Evolutionary conservation across 2,797 vertebrate genomes (phyloP), one percentile per base, ranked within the genome.

Genomic region (Pterois miles): DNA sequence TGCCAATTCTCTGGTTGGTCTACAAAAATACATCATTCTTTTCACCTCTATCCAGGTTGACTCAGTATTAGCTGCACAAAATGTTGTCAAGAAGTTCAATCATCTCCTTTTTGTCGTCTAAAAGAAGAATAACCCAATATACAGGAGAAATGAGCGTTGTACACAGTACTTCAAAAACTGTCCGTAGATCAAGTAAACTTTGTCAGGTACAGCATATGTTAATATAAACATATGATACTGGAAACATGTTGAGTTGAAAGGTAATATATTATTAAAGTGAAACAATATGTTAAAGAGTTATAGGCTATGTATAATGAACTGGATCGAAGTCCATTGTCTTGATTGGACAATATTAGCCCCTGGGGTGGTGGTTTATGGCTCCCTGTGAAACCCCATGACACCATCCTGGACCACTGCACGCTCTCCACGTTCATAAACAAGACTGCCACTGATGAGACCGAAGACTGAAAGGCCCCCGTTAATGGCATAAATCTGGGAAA

Each of bases 401-500:
- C 81, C 71, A 33, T 60, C 43, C 33, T 46, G 53, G 52, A 57
- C 72, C 59, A 27, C 22, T 40, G 66, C 46, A 34, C 4, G 13
- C 67, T 59, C 69, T 78, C 53, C 31, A 11, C 74, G 73, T 82
- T 79, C 80, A 81, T 88, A 89, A 91, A 86, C 71, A 85, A 71
- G 52, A 67, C 74, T 34, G 62, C 68, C 58, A 27, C 79, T 64
- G 75, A 77, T 76, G 71, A 72, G 48, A 46, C 65, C 68, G 27
- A 36, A 64, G 79, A 84, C 78, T 82, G 69, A 88, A 82, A 87
- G 79, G 53, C 71, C 72, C 65, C 74, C 58, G 2, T 89, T 89
- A 87, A 81, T 54, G 59, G 40, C 73, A 83, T 87, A 82, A 91
- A 88, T 90, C 86, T 84, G 18, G 46, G 73, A 85, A 85, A 86